Percentiles rank a stretch among this genome's conserved stretches.
Evolutionary conservation across 2,888 invertebrate genomes (phyloP).

Genomic region (Trilocha varians): DNA sequence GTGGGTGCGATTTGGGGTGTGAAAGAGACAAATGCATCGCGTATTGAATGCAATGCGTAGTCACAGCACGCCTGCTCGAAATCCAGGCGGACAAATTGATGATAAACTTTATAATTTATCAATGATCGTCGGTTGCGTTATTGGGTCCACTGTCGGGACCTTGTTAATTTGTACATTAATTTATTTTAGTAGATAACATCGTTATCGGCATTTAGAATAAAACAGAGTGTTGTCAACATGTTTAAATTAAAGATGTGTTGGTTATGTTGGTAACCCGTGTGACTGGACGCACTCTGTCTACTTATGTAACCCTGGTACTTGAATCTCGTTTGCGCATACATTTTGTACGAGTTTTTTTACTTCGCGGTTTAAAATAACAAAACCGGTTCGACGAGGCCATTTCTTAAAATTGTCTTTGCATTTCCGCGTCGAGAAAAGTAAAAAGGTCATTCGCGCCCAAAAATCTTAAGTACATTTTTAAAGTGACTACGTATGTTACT

Average conservation of each 20-base stretch:
- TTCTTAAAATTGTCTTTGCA: conserved; percentile 61
- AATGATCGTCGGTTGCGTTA: conserved; percentile 20
- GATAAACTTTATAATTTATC: conserved; percentile 28
- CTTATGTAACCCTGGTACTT: conserved; percentile 60
- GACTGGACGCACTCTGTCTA: conserved; percentile 37
- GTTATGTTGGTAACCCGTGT: conserved; percentile 39
- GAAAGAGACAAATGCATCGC: conserved; percentile 16
- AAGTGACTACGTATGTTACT: conserved; percentile 20
- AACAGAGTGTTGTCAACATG: conserved; percentile 37
- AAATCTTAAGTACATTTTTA: conserved; percentile 25
- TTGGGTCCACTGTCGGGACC: conserved; percentile 10
- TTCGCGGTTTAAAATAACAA: conserved; percentile 51
- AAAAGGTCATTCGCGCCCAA: conserved; percentile 58
- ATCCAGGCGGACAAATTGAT: conserved; percentile 32
- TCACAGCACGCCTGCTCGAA: conserved; percentile 28
- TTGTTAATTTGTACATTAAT: not conserved
- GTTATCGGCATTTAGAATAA: not conserved
- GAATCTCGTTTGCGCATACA: conserved; percentile 65
- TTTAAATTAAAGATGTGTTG: conserved; percentile 31
- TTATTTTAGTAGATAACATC: no score
- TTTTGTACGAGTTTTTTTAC: conserved; percentile 62
- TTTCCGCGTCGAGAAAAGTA: conserved; percentile 65
- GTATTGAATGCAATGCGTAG: conserved; percentile 21
- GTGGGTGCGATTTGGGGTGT: conserved; percentile 26
- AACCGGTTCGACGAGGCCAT: conserved; percentile 57